These are phyloP conservation scores for Ormia ochracea DNA, from an alignment of 2,888 invertebrate genomes.

Conservation along the genomic window DNA sequence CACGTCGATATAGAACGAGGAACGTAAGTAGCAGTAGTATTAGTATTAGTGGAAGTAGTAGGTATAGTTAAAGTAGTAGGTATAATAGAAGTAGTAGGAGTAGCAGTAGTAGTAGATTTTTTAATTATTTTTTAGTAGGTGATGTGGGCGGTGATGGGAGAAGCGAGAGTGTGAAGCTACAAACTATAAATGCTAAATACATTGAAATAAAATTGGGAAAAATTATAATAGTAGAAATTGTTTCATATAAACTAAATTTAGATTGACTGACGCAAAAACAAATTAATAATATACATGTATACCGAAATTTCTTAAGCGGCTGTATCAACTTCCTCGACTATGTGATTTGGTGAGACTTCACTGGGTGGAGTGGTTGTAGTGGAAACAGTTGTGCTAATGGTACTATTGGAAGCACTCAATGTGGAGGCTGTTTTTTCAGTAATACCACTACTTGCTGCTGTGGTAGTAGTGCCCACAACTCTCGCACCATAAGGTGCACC, in stretches of 20 bases:
- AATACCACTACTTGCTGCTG: slow-evolving; percentile 57
- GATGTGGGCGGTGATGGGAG: slow-evolving; percentile 51
- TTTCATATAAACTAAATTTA: background rate
- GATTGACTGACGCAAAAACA: slow-evolving; percentile 3
- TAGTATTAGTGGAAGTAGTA: too few relatives aligned
- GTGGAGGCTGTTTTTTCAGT: slow-evolving; percentile 54
- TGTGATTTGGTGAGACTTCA: slow-evolving; percentile 75
- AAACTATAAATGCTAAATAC: slow-evolving; percentile 61
- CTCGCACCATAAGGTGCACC: slow-evolving; percentile 80
- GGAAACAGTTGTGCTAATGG: slow-evolving; percentile 64
- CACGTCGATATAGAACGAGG: too few relatives aligned
- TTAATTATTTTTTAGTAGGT: slow-evolving; percentile 26
- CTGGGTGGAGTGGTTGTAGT: slow-evolving; percentile 68
- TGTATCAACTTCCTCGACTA: slow-evolving; percentile 77
- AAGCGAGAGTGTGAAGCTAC: slow-evolving; percentile 48
- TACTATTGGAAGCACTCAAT: slow-evolving; percentile 48
- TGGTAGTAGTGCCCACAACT: slow-evolving; percentile 63
- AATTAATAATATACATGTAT: background rate
- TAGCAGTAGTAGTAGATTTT: slow-evolving; percentile 25
- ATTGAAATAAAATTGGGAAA: slow-evolving; percentile 28
- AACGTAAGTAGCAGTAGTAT: too few relatives aligned
- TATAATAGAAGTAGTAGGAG: slow-evolving; percentile 19
- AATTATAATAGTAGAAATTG: slow-evolving; percentile 3
- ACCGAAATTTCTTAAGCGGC: slow-evolving; percentile 71
- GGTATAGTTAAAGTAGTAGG: background rate